A percentile compares a stretch with the other conserved stretches of the same genome.
These are phyloP conservation scores for Gymnarchus niloticus DNA, from an alignment of 2,113 vertebrate species.

Conservation along the genomic window DNA sequence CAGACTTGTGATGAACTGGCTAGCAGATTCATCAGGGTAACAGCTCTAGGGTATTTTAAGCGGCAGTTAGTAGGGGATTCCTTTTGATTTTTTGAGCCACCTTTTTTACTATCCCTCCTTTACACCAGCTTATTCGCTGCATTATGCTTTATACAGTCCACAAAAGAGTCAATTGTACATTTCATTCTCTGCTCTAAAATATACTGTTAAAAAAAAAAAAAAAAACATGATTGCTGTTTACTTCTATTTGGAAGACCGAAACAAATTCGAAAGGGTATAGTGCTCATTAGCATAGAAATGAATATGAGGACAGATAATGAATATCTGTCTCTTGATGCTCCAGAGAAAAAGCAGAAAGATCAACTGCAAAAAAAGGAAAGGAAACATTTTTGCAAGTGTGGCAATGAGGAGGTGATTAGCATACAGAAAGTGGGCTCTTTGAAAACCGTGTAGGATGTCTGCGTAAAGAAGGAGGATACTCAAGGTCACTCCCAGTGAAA, in stretches of 20 bases:
- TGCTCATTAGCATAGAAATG: conserved; percentile 73
- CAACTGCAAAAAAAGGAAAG: conserved; percentile 38
- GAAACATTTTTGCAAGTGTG: conserved; percentile 34
- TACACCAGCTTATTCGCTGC: conserved; percentile 28
- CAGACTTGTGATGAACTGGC: neutral
- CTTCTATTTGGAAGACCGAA: conserved; percentile 58
- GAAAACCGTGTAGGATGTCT: neutral
- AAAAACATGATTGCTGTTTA: conserved; percentile 62
- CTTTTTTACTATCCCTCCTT: conserved; percentile 3
- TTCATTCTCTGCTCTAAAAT: conserved; percentile 56
- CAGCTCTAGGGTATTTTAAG: neutral
- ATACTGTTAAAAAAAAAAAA: conserved; percentile 45
- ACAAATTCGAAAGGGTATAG: conserved; percentile 55
- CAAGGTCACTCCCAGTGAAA: conserved; percentile 56
- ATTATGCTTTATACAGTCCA: conserved; percentile 48
- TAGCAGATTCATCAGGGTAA: neutral
- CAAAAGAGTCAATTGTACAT: conserved; percentile 41
- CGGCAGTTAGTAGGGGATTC: neutral
- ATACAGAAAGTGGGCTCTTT: conserved; percentile 36
- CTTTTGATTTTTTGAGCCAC: neutral
- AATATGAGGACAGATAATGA: conserved; percentile 75
- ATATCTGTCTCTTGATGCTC: conserved; percentile 63
- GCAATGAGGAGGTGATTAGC: conserved; percentile 46
- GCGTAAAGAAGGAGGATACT: conserved; percentile 43
- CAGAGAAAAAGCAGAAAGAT: conserved; percentile 47